Conservation (phyloP, 2,797 vertebrate species). For the Sebastes flavidus region DNA sequence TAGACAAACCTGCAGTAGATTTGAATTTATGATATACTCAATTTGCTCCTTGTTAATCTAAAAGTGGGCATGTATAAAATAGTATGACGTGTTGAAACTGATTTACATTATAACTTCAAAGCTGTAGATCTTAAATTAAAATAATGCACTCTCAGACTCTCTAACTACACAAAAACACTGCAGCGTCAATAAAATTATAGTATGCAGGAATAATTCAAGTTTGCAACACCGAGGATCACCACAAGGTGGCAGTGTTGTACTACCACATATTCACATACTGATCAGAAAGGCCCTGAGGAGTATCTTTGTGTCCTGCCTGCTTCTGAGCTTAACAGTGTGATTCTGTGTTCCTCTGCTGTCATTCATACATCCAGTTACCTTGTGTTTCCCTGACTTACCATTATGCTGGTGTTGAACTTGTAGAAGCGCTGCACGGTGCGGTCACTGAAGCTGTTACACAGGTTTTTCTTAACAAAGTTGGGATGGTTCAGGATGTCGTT, state of each 20-base stretch:
- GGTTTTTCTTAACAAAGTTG: conserved; percentile 97
- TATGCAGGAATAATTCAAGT: accelerated
- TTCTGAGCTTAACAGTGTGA: background rate
- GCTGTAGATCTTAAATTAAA: background rate
- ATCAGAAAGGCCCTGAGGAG: background rate
- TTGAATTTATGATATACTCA: background rate
- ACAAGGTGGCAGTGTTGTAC: conserved; percentile 57
- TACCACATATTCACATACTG: background rate
- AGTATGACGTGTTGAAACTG: background rate
- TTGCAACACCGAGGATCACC: conserved; percentile 24
- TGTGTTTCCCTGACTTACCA: conserved; percentile 57
- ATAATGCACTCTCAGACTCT: background rate
- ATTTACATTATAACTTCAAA: background rate
- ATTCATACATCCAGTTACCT: background rate
- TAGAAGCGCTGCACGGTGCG: conserved; percentile 98
- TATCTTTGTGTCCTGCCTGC: background rate
- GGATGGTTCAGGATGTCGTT: conserved; percentile 99
- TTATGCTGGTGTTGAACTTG: conserved; percentile 96
- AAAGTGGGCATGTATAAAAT: background rate
- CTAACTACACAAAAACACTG: background rate
- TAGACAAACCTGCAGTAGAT: background rate
- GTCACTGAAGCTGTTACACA: conserved; percentile 98
- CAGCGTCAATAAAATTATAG: background rate
- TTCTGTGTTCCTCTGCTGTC: background rate
- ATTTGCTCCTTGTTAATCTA: background rate